Evolutionary conservation across 2,797 vertebrate genomes (phyloP).

Genomic region (Sphenodon punctatus): DNA sequence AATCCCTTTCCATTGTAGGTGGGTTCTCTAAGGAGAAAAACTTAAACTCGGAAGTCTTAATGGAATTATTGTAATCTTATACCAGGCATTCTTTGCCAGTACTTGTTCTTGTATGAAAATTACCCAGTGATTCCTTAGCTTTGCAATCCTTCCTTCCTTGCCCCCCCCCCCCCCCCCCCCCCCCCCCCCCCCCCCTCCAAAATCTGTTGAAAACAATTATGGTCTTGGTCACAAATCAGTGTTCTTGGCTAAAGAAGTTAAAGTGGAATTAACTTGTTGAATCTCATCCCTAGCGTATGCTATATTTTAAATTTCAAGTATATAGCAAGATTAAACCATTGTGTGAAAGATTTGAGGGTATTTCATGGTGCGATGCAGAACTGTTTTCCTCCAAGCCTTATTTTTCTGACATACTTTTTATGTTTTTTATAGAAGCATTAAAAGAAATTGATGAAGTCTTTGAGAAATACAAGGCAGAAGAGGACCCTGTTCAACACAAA

Average conservation of each 20-base stretch:
- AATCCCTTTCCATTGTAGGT: too few relatives aligned
- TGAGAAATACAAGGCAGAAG: slow-evolving; percentile 92
- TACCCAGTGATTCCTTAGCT: too few relatives aligned
- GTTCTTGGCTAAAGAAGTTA: too few relatives aligned
- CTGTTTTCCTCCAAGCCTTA: background rate
- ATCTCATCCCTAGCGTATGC: too few relatives aligned
- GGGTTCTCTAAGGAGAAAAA: too few relatives aligned
- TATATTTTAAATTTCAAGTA: too few relatives aligned
- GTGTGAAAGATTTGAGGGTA: background rate
- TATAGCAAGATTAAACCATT: background rate
- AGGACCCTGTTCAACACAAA: slow-evolving; percentile 88
- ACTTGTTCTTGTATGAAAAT: too few relatives aligned
- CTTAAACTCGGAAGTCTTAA: too few relatives aligned
- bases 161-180: background rate
- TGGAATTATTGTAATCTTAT: too few relatives aligned
- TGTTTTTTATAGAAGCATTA: slow-evolving; percentile 86
- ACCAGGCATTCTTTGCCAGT: too few relatives aligned
- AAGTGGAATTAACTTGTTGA: too few relatives aligned
- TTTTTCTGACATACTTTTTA: slow-evolving; percentile 23
- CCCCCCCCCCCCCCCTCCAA: background rate
- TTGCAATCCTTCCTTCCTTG: too few relatives aligned
- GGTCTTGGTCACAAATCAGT: background rate
- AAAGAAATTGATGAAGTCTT: slow-evolving; percentile 96
- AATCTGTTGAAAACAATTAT: background rate
- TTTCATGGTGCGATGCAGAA: background rate